These are phyloP conservation scores for Phrynocephalus forsythii DNA, from an alignment of 2,797 vertebrate species.

Conservation along the genomic window DNA sequence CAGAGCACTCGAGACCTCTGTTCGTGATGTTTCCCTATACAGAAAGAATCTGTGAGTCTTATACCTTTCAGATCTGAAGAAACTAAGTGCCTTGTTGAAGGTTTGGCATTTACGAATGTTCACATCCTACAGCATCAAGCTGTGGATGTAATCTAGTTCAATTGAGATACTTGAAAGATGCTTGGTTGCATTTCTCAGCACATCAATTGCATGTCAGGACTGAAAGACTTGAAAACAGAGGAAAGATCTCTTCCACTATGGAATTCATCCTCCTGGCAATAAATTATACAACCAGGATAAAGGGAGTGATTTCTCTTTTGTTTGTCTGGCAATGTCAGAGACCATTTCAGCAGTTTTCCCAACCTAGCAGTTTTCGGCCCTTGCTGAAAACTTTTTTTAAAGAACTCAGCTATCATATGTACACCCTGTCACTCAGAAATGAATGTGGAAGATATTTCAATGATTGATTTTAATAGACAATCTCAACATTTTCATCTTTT, in stretches of 20 bases:
- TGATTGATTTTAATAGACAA: background rate
- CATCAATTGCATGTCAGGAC: slow-evolving; percentile 1
- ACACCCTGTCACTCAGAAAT: background rate
- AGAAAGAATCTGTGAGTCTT: slow-evolving; percentile 13
- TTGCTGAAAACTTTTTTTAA: background rate
- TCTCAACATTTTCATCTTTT: background rate
- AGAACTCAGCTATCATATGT: background rate
- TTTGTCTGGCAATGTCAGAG: background rate
- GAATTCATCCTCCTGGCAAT: background rate
- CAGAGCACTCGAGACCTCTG: background rate
- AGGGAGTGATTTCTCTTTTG: background rate
- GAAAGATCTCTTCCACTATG: background rate
- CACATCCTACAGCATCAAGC: slow-evolving; percentile 7
- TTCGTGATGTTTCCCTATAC: background rate
- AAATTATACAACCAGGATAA: background rate
- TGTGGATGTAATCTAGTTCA: background rate
- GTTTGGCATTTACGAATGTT: slow-evolving; percentile 11
- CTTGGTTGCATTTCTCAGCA: background rate
- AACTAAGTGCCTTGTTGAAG: slow-evolving; percentile 22
- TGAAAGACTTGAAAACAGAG: background rate
- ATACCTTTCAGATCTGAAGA: slow-evolving; percentile 2
- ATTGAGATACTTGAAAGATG: background rate
- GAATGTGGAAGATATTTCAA: background rate
- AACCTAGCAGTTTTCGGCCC: background rate
- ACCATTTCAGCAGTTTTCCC: background rate